Base-by-base conservation (phyloP, 2,888 invertebrate genomes). In the Trachelus iudaicus region DNA sequence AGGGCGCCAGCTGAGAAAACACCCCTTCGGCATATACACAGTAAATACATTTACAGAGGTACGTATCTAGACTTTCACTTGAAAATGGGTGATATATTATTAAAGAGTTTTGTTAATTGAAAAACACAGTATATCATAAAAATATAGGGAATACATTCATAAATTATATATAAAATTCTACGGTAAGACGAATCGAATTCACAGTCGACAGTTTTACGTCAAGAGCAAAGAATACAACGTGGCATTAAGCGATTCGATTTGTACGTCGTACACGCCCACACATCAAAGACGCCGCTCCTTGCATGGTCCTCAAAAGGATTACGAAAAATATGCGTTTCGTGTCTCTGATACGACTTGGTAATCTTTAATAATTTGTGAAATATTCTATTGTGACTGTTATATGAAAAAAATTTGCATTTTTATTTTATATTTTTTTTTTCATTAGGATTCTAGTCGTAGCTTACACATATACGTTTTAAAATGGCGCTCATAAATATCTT, bases 1-100 rank as follows among this genome's bases (percentile, higher is more conserved):
- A 74, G 69, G 83, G 88, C 87, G 87, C 89, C 91, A 89, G 90
- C 91, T 91, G 91, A 90, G 88, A 90, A 91, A 91, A 91, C 89
- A 91, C 83, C 85, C 87, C 87, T 86, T 85, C 35, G 71, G 56
- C 56, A 56, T 56, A 23, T 56, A 56, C 9, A 56, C 23, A 0
- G 56, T 56, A 56, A 56, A 56, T 56, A 56, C 56, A 56, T 56
- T 23, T 56, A 9, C 40, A 56, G 56, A 56, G 56, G 56, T 56
- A 56, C 23, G 56, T 56, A 56, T 23, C 23, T 23, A 9, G 56
- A 56, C 9, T 23, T 56, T 56, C 56, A 56, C 9, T 56, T 23
- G 23, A 2, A 56, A 23, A 56, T 23, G 9, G 9, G 9, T 9
- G 56, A 56, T 56, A 56, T 56, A 56, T 23, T 23, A 56, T 23